Evolutionary conservation across 2,888 invertebrate genomes (phyloP).

Genomic region (Cephus spinipes): DNA sequence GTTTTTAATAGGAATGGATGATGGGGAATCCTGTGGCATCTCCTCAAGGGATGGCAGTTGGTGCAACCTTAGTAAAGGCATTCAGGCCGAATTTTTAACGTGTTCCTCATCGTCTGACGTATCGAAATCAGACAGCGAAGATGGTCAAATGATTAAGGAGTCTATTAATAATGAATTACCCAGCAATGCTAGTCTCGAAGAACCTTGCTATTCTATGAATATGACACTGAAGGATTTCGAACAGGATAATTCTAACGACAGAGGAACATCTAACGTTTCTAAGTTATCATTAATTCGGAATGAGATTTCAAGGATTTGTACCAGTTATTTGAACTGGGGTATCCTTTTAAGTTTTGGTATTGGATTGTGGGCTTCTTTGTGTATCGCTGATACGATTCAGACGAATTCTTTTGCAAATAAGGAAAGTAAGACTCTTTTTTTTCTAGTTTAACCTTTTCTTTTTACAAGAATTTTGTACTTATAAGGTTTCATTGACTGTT

Average conservation of each 20-base stretch:
- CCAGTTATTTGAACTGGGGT: conserved; percentile 43
- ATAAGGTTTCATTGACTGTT: neutral
- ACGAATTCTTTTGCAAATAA: conserved; percentile 23
- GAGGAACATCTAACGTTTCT: neutral
- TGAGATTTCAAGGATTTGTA: neutral
- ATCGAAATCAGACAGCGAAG: conserved; percentile 14
- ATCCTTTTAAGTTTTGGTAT: conserved; percentile 43
- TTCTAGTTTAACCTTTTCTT: neutral
- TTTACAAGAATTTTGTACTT: neutral
- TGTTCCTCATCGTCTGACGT: conserved; percentile 25
- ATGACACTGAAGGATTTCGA: neutral
- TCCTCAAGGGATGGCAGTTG: conserved; percentile 65
- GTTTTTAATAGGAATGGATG: conserved; percentile 15
- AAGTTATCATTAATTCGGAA: neutral
- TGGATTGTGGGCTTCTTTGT: conserved; percentile 45
- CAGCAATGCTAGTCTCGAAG: neutral
- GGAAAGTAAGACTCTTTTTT: conserved; percentile 15
- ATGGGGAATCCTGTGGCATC: conserved; percentile 25
- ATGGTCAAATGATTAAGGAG: conserved; percentile 10
- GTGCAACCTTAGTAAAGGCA: conserved; percentile 64
- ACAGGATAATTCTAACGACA: neutral
- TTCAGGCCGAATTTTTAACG: conserved; percentile 43
- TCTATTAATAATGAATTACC: neutral
- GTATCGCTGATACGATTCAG: conserved; percentile 34
- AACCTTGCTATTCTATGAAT: neutral